phyloP scores from a whole-genome alignment of 2,797 vertebrate species.

The Parauchenoglanis ngamensis region DNA sequence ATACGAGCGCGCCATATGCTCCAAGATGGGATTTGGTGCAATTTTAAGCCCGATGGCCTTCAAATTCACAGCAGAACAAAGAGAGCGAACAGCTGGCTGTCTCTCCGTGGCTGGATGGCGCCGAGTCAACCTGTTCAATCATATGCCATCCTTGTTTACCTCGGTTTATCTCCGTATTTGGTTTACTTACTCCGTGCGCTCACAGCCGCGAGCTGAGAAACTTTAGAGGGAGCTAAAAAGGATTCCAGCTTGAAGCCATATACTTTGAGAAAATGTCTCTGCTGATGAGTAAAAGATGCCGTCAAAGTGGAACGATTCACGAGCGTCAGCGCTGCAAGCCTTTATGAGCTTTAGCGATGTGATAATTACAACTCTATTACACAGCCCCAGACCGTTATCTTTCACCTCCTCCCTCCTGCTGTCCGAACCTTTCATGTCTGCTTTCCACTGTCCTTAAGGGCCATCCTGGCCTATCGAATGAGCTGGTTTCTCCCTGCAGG shows the following conservation, averaged over 20 bases:
- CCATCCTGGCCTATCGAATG: constrained; percentile 36
- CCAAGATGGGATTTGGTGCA: constrained; percentile 68
- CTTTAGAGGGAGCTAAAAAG: background rate
- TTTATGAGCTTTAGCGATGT: constrained; percentile 36
- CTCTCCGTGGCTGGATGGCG: constrained; percentile 73
- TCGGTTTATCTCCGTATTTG: constrained; percentile 53
- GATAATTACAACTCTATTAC: constrained; percentile 52
- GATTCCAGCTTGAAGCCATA: background rate
- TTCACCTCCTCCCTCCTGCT: constrained; percentile 40
- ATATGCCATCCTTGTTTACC: constrained; percentile 48
- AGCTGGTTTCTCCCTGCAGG: constrained; percentile 45
- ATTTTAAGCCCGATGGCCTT: constrained; percentile 66
- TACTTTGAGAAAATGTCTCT: constrained; percentile 8
- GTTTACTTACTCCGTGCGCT: constrained; percentile 48
- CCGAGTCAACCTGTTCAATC: constrained; percentile 70
- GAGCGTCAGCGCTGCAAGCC: constrained; percentile 16
- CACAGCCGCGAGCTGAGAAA: constrained; percentile 18
- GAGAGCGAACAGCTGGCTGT: constrained; percentile 74
- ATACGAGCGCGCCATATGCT: constrained; percentile 72
- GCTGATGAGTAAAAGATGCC: background rate
- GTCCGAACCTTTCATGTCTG: constrained; percentile 33
- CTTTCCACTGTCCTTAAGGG: constrained; percentile 39
- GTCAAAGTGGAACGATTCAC: constrained; percentile 33
- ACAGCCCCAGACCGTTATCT: constrained; percentile 38
- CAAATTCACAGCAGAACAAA: constrained; percentile 55